Conservation (phyloP, 2,113 vertebrate species). For the Strix aluco region DNA sequence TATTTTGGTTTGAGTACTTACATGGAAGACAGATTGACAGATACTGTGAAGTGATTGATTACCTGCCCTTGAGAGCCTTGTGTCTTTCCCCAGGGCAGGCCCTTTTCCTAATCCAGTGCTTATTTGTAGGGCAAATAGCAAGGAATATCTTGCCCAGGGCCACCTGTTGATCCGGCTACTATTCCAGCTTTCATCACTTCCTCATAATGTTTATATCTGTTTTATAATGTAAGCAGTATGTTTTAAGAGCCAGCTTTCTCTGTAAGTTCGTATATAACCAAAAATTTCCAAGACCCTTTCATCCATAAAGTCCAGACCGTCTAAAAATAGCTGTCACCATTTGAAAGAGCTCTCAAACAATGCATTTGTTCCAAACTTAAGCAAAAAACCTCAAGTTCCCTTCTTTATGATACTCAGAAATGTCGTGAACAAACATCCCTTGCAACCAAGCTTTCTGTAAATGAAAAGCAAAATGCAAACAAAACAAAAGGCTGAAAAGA, state of each 20-base stretch:
- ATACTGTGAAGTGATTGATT: neutral
- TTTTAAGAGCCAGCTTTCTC: neutral
- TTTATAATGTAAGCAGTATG: neutral
- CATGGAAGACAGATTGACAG: neutral
- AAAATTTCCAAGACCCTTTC: neutral
- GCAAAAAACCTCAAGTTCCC: neutral
- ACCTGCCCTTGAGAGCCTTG: neutral
- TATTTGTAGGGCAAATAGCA: neutral
- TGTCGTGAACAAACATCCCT: neutral
- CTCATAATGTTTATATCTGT: neutral
- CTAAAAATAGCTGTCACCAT: neutral
- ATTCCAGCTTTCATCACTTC: neutral
- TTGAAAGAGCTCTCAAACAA: neutral
- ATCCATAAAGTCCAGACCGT: neutral
- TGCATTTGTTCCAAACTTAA: neutral
- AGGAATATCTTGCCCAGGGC: neutral
- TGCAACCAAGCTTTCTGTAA: neutral
- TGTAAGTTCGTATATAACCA: neutral
- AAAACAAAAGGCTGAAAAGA: neutral
- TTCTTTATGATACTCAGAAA: neutral
- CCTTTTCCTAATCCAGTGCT: neutral
- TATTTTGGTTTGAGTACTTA: neutral
- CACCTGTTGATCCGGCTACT: neutral
- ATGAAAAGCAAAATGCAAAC: neutral
- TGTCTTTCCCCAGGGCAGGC: neutral